These are phyloP conservation scores for Pseudococcus jackbeardsleyi DNA, from an alignment of 2,888 invertebrate species.

Conservation along the genomic window DNA sequence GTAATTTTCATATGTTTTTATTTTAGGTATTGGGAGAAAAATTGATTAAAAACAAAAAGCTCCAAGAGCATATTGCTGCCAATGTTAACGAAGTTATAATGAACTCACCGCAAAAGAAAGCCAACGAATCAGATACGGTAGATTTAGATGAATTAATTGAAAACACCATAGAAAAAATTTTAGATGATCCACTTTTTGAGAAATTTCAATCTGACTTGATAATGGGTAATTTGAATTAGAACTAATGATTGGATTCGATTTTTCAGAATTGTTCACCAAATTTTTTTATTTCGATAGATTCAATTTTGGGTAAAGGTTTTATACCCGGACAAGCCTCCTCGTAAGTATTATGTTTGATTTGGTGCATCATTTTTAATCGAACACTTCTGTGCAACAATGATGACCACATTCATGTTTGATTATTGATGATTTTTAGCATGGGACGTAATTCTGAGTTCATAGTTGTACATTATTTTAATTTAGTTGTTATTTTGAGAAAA, in stretches of 20 bases:
- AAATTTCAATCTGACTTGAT: not conserved
- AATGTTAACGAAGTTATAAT: not conserved
- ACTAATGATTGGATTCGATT: not conserved
- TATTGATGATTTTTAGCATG: not conserved
- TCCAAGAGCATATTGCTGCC: not conserved
- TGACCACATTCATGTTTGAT: constrained; percentile 9
- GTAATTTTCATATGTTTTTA: not conserved
- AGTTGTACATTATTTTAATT: not conserved
- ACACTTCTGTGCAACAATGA: not conserved
- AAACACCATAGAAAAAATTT: not conserved
- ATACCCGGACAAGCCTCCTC: not conserved
- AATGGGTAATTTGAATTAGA: not conserved
- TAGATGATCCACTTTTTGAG: not conserved
- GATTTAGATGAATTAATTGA: not conserved
- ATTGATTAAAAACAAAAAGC: not conserved
- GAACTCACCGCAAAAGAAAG: not conserved
- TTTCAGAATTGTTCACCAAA: not conserved
- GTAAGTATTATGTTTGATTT: not conserved
- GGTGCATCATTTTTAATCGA: not conserved
- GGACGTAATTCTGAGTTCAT: not conserved
- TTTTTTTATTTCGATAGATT: not conserved
- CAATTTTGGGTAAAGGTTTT: not conserved
- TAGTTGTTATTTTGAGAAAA: not conserved
- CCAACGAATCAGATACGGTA: no score
- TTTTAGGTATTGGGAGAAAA: not conserved